Base-by-base conservation (phyloP, 2,797 vertebrate genomes). In the Aulostomus chinensis region DNA sequence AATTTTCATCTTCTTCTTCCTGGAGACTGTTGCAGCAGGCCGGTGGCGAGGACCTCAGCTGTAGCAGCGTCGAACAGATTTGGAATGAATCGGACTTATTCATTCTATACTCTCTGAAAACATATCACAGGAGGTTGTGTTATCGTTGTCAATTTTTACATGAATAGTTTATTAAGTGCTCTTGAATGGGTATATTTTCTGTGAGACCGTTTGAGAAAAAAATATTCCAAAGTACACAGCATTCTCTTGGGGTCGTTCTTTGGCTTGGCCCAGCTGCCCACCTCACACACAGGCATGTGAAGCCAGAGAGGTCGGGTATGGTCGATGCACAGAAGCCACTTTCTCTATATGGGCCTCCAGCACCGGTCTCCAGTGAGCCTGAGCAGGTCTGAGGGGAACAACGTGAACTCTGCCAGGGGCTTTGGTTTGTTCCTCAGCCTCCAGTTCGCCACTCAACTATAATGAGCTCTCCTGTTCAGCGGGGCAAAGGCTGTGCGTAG, bases 281-380 rank as follows among this genome's bases (percentile, higher is more conserved):
- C 76, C 68, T 86, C 78, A 68, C 81, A 85, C 62, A 10, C 76
- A 80, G 63, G 47, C 62, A 70, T 78, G 67, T 71, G 71, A 59
- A 76, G 76, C 70, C 49, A 55, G 58, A 63, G 54, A 78, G 57
- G 53, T 49, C 67, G 71, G 74, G 55, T 52, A 64, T 22, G 39
- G 60, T 53, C 28, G 51, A 73, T 68, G 74, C 76, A 92, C 89
- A 91, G 88, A 90, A 88, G 78, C 64, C 68, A 87, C 86, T 87
- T 90, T 90, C 89, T 87, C 74, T 75, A 40, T 72, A 40, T 20
- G 46, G 58, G 77, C 78, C 86, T 80, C 73, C 75, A 74, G 78
- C 80, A 31, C 61, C 62, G 68, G 74, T 81, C 88, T 80, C 86
- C 58, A 72, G 76, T 83, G 85, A 83, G 70, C 68, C 65, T 43